Evolutionary conservation across 2,888 invertebrate species (phyloP).

Genomic region (Linyphia triangularis): DNA sequence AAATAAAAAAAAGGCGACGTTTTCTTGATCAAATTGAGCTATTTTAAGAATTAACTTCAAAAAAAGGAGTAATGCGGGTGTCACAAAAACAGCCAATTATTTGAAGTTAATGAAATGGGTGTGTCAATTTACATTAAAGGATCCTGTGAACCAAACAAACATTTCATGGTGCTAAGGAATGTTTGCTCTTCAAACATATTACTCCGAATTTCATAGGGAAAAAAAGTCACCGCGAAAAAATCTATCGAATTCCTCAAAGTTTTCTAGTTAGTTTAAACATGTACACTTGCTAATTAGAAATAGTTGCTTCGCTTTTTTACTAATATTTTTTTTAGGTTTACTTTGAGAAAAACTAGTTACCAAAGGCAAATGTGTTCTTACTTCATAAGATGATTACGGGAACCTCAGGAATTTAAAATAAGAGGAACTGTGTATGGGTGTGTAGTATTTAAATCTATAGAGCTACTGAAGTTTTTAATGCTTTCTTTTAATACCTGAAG

Average conservation of each 20-base stretch:
- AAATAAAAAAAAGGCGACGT: no score
- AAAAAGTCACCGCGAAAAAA: not conserved
- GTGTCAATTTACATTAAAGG: conserved; percentile 35
- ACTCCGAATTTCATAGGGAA: no score
- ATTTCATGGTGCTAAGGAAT: conserved; percentile 4
- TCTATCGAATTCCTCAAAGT: not conserved
- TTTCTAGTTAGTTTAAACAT: not conserved
- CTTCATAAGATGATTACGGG: no score
- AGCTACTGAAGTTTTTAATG: no score
- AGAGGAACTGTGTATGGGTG: no score
- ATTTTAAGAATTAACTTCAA: not conserved
- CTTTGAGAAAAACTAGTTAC: no score
- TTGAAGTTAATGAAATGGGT: not conserved
- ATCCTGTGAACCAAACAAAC: not conserved
- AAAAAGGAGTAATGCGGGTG: not conserved
- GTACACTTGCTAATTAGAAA: not conserved
- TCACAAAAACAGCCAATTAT: not conserved
- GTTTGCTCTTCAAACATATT: not conserved
- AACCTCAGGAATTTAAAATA: no score
- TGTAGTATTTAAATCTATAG: no score
- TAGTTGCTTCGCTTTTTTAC: not conserved
- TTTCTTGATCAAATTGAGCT: not conserved
- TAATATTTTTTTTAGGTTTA: not conserved
- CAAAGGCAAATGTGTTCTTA: no score
- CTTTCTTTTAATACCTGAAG: no score